These are phyloP conservation scores for Thaumetopoea pityocampa DNA, from an alignment of 1,140 invertebrate genomes.

Conservation along the genomic window DNA sequence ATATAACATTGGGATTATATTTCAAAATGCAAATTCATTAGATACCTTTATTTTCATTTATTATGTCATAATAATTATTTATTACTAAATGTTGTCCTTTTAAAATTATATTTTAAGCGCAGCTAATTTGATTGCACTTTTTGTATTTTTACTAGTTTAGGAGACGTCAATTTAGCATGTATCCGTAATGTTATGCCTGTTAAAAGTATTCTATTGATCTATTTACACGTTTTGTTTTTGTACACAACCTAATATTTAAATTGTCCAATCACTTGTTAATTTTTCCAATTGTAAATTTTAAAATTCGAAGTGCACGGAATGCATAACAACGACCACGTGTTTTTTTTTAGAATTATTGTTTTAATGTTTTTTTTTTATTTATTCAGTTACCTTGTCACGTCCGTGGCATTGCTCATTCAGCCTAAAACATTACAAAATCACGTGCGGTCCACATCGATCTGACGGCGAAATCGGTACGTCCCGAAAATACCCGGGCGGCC, in stretches of 20 bases:
- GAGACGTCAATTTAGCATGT: conserved; percentile 1
- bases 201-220: conserved; percentile 44
- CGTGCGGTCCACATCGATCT: conserved; percentile 41
- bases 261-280: conserved; percentile 20
- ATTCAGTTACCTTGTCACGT: conserved; percentile 12
- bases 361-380: conserved; percentile 1
- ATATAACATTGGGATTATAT: too few species aligned
- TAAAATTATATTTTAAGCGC: too few species aligned
- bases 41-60: too few species aligned
- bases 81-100: too few species aligned
- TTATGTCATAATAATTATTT: too few species aligned
- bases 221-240: conserved; percentile 57
- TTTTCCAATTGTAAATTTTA: too few species aligned
- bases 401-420: conserved; percentile 9
- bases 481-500: conserved; percentile 72
- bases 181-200: conserved; percentile 7
- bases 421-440: conserved; percentile 31
- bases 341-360: too few species aligned
- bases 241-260: conserved; percentile 27
- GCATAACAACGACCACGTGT: conserved; percentile 11
- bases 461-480: conserved; percentile 43
- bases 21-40: too few species aligned
- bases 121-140: too few species aligned
- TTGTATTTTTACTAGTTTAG: too few species aligned
- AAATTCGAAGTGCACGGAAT: too few species aligned